phyloP scores from a whole-genome alignment of 2,797 vertebrate species.

The Coendou prehensilis region DNA sequence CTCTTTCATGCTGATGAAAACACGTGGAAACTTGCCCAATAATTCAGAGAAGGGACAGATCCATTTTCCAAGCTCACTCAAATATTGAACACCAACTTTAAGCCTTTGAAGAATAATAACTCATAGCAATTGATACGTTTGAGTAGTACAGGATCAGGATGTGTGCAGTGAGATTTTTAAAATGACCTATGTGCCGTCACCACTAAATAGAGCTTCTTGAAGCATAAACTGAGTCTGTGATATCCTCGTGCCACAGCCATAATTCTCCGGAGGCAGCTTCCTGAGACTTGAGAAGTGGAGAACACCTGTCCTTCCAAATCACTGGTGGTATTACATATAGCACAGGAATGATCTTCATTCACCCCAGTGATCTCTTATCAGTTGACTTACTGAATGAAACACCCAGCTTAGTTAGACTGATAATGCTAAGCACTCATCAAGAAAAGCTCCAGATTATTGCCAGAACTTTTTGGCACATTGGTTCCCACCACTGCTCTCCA shows the following conservation, averaged over 20 bases:
- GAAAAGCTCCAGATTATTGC: constrained; percentile 14
- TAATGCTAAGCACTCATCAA: background rate
- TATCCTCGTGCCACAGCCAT: constrained; percentile 60
- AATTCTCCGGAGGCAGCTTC: constrained; percentile 74
- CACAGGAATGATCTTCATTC: background rate
- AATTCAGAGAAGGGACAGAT: constrained; percentile 77
- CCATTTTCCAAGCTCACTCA: constrained; percentile 65
- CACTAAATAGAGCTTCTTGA: constrained; percentile 83
- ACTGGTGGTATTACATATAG: background rate
- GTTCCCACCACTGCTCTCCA: background rate
- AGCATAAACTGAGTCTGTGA: constrained; percentile 78
- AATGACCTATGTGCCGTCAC: constrained; percentile 77
- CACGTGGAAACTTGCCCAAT: constrained; percentile 72
- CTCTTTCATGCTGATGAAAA: constrained; percentile 56
- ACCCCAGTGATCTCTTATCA: background rate
- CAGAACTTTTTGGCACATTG: background rate
- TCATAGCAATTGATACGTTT: constrained; percentile 77
- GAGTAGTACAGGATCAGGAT: constrained; percentile 79
- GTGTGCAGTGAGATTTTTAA: constrained; percentile 75
- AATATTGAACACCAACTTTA: constrained; percentile 73
- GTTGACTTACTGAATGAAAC: constrained; percentile 1
- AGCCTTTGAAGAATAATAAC: constrained; percentile 80
- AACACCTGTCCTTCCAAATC: constrained; percentile 19
- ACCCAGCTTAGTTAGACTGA: background rate
- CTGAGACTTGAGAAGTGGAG: constrained; percentile 16